A percentile compares a stretch with the other conserved stretches of the same genome.
These are phyloP conservation scores for Ennomos erosarius DNA, from an alignment of 2,888 invertebrate genomes.

Conservation along the genomic window DNA sequence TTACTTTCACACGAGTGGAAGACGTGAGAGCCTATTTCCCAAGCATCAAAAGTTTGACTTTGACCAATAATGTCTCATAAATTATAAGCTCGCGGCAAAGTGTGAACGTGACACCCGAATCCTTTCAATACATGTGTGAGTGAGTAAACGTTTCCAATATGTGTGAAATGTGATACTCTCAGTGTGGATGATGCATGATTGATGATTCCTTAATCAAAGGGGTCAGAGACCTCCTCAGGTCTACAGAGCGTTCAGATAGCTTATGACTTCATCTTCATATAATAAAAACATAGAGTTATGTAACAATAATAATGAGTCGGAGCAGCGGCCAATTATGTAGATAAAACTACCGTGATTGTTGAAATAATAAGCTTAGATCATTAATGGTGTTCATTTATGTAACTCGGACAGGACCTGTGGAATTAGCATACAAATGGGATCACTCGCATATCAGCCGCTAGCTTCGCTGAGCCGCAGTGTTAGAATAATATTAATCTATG, in stretches of 20 bases:
- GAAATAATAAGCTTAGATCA: constrained; percentile 38
- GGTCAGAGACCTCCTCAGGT: constrained; percentile 67
- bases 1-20: constrained; percentile 24
- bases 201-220: constrained; percentile 80
- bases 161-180: constrained; percentile 73
- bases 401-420: constrained; percentile 35
- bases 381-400: constrained; percentile 37
- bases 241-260: constrained; percentile 55
- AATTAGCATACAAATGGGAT: constrained; percentile 70
- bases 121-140: constrained; percentile 46
- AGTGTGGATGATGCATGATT: constrained; percentile 70
- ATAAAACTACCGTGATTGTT: constrained; percentile 28
- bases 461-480: constrained; percentile 56
- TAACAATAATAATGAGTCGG: constrained; percentile 41
- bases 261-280: constrained; percentile 66
- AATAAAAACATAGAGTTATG: constrained; percentile 53
- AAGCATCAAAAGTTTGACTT: constrained; percentile 16
- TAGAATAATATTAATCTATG: constrained; percentile 74
- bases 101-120: constrained; percentile 45
- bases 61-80: constrained; percentile 35
- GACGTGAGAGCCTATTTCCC: constrained; percentile 18
- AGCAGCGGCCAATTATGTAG: constrained; percentile 24
- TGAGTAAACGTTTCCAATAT: constrained; percentile 56
- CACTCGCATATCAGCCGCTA: constrained; percentile 47
- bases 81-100: constrained; percentile 32